These are phyloP conservation scores for Spodoptera exigua DNA, from an alignment of 2,888 invertebrate species.

Conservation along the genomic window DNA sequence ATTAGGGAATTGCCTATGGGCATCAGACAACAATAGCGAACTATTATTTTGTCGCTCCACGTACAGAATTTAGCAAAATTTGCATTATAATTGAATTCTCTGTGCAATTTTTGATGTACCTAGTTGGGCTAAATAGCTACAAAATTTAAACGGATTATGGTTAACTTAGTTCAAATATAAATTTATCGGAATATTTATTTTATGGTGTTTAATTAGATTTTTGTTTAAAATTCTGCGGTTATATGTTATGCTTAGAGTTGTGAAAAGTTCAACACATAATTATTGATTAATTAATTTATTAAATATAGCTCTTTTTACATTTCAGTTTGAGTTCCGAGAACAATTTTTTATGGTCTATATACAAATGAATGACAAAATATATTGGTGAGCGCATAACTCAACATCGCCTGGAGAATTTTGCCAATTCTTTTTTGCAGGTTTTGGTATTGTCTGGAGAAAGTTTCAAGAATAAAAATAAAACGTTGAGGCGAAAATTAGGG, in stretches of 20 bases:
- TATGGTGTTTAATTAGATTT: constrained; percentile 9
- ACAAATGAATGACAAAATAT: no score
- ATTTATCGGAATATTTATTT: no score
- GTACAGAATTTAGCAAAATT: constrained; percentile 39
- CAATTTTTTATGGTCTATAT: neutral
- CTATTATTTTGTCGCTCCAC: constrained; percentile 33
- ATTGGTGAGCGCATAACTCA: no score
- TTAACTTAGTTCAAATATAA: constrained; percentile 16
- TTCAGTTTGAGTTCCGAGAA: no score
- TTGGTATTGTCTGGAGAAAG: no score
- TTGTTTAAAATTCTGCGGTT: constrained; percentile 10
- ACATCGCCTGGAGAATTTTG: no score
- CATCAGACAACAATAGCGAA: constrained; percentile 43
- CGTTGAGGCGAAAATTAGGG: no score
- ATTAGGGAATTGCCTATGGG: constrained; percentile 51
- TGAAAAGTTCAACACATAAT: neutral
- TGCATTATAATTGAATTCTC: constrained; percentile 46
- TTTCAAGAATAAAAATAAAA: no score
- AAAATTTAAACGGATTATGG: constrained; percentile 6
- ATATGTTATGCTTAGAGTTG: constrained; percentile 10
- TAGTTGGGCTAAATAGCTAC: constrained; percentile 16
- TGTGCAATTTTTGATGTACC: constrained; percentile 40
- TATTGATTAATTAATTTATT: no score
- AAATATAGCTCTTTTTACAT: no score
- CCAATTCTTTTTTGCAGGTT: no score